A percentile compares a stretch with the other conserved stretches of the same genome.
These are phyloP conservation scores for Stegodyphus mimosarum DNA, from an alignment of 1,140 invertebrate species.

Conservation along the genomic window DNA sequence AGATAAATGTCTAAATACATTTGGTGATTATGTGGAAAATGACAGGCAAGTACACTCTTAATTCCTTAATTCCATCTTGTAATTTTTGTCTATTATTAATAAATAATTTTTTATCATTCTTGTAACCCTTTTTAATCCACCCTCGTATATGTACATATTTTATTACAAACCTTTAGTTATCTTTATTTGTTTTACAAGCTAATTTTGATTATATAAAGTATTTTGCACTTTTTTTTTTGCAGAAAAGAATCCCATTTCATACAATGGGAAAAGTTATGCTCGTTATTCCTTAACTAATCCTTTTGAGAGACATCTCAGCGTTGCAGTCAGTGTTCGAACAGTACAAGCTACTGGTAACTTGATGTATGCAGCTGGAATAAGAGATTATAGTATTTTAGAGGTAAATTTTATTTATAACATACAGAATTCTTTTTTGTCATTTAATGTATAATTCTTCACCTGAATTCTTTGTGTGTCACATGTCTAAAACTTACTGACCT, in stretches of 20 bases:
- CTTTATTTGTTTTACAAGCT: neutral
- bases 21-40: too few relatives aligned
- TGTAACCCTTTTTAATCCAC: too few relatives aligned
- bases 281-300: conserved; percentile 78
- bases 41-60: too few relatives aligned
- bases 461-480: too few relatives aligned
- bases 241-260: conserved; percentile 77
- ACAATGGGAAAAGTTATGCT: conserved; percentile 86
- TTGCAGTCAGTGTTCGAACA: conserved; percentile 85
- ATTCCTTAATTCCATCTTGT: too few relatives aligned
- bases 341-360: conserved; percentile 86
- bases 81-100: too few relatives aligned
- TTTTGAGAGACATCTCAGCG: conserved; percentile 83
- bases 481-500: too few relatives aligned
- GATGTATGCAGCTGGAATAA: conserved; percentile 84
- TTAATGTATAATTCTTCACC: too few relatives aligned
- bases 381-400: conserved; percentile 92
- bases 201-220: neutral
- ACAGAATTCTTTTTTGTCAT: too few relatives aligned
- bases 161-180: neutral
- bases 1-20: too few relatives aligned
- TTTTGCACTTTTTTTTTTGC: conserved; percentile 9
- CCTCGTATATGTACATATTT: too few relatives aligned
- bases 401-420: conserved; percentile 67
- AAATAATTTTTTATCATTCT: too few relatives aligned